These are phyloP conservation scores for Eleginops maclovinus DNA, from an alignment of 2,113 vertebrate species.

Conservation along the genomic window DNA sequence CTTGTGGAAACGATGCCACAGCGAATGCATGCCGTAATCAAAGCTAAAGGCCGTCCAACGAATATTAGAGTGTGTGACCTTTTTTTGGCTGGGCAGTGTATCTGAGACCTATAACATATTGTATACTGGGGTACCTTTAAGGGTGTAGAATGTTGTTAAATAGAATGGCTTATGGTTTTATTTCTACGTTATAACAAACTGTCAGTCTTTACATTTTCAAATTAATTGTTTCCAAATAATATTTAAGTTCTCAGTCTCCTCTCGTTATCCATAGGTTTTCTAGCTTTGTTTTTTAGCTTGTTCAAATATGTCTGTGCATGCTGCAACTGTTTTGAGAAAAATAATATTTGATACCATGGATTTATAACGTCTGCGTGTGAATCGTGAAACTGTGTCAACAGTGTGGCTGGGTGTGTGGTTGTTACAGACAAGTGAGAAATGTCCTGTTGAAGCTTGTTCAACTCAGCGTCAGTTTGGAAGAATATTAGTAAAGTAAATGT, in stretches of 20 bases:
- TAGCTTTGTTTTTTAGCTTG: background rate
- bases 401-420: conserved; percentile 47
- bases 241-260: background rate
- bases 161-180: background rate
- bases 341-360: background rate
- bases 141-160: background rate
- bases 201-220: background rate
- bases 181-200: background rate
- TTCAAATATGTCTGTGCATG: background rate
- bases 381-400: conserved; percentile 38
- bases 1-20: no score
- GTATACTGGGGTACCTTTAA: no score
- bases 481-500: conserved; percentile 7
- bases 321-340: conserved; percentile 6
- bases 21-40: no score
- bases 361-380: conserved; percentile 51
- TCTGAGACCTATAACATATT: no score
- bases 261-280: background rate
- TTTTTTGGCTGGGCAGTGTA: no score
- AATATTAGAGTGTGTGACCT: no score
- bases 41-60: no score
- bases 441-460: conserved; percentile 15
- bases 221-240: background rate
- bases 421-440: conserved; percentile 49
- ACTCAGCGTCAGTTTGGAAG: conserved; percentile 2